Conservation (phyloP, 2,113 vertebrate genomes). For the Lophura nycthemera region DNA sequence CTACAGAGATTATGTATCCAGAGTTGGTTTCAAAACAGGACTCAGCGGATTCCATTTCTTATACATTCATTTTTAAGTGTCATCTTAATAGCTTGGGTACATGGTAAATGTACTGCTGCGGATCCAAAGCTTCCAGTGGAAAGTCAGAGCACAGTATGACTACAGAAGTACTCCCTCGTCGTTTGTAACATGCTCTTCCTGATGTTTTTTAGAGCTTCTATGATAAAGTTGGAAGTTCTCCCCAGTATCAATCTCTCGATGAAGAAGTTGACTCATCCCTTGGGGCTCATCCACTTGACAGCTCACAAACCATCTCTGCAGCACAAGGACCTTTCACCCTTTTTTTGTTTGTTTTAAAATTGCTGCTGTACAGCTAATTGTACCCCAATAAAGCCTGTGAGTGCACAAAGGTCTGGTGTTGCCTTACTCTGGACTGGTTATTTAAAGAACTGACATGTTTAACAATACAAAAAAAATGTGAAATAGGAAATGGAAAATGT, state of each 20-base stretch:
- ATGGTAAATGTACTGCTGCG: background rate
- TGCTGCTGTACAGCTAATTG: background rate
- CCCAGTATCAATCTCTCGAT: accelerated
- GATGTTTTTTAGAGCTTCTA: background rate
- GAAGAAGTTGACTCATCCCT: background rate
- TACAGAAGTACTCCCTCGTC: background rate
- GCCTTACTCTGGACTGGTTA: background rate
- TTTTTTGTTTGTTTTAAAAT: background rate
- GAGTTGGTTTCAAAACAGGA: background rate
- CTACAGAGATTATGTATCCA: background rate
- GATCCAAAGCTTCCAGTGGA: background rate
- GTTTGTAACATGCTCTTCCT: background rate
- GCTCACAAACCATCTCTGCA: background rate
- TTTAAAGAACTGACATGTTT: background rate
- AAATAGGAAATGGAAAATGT: background rate
- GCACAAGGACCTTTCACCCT: background rate
- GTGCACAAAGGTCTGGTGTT: background rate
- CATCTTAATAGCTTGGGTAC: background rate
- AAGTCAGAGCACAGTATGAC: background rate
- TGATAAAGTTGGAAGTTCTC: background rate
- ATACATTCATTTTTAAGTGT: background rate
- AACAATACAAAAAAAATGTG: background rate
- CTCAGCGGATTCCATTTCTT: background rate
- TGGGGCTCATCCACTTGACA: background rate
- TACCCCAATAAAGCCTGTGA: background rate